These are phyloP conservation scores for Percopsis omiscomaycus DNA, from an alignment of 2,797 vertebrate genomes.

Conservation along the genomic window DNA sequence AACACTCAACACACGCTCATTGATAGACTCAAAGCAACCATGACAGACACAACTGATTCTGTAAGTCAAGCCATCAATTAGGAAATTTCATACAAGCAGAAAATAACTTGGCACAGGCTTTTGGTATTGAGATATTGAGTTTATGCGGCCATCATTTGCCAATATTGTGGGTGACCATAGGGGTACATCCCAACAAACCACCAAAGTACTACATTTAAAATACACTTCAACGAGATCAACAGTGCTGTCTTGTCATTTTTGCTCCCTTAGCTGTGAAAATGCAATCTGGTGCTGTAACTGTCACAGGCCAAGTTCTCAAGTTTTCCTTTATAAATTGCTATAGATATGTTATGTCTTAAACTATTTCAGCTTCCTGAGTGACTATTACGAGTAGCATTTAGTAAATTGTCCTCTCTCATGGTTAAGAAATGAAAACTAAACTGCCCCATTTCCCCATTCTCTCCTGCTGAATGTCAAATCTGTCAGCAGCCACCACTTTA, in stretches of 20 bases:
- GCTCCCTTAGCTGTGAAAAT: constrained; percentile 5
- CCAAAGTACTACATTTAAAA: neutral
- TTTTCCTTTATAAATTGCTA: constrained; percentile 1
- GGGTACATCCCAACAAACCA: neutral
- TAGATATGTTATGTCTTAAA: constrained; percentile 19
- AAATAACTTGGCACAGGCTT: constrained; percentile 33
- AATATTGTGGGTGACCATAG: neutral
- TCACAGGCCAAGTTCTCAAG: neutral
- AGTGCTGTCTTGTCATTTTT: too few relatives aligned
- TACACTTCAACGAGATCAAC: too few relatives aligned
- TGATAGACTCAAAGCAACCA: too few relatives aligned
- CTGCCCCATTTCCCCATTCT: constrained; percentile 21
- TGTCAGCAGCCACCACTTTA: constrained; percentile 79
- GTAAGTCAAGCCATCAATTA: constrained; percentile 51
- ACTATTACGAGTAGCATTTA: constrained; percentile 22
- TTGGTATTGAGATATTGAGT: constrained; percentile 27
- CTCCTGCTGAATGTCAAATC: constrained; percentile 75
- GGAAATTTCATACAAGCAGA: constrained; percentile 44
- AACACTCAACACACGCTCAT: too few relatives aligned
- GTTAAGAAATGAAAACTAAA: constrained; percentile 49
- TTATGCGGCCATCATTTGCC: constrained; percentile 12
- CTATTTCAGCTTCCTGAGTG: constrained; percentile 15
- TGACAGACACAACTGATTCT: too few relatives aligned
- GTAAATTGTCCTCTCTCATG: constrained; percentile 17
- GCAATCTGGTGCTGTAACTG: constrained; percentile 4